Percentiles rank a stretch among this genome's conserved stretches.
phyloP scores from a whole-genome alignment of 2,797 vertebrate species.

The Sebastes taczanowskii region DNA sequence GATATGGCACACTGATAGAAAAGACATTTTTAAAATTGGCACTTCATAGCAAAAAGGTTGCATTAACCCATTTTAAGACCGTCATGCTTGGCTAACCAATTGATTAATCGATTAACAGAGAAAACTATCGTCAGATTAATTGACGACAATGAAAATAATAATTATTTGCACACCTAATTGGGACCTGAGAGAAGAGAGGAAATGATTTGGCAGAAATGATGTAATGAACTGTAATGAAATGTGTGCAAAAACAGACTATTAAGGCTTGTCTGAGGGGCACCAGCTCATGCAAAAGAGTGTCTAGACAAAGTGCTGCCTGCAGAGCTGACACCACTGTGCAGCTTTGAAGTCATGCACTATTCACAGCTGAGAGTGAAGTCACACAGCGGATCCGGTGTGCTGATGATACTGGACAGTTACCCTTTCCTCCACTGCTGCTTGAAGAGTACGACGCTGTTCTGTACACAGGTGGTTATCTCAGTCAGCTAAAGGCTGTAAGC shows the following conservation, averaged over 20 bases:
- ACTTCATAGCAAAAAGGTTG: neutral
- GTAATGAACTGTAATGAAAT: neutral
- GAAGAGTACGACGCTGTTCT: neutral
- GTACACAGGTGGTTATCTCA: neutral
- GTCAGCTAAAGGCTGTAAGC: neutral
- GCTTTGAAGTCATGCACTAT: conserved; percentile 70
- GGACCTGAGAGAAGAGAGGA: neutral
- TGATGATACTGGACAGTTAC: conserved; percentile 54
- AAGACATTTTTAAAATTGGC: neutral
- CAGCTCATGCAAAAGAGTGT: conserved; percentile 29
- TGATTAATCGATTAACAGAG: neutral
- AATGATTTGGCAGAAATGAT: neutral
- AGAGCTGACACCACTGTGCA: conserved; percentile 32
- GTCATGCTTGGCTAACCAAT: neutral
- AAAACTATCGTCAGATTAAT: neutral
- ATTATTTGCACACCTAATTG: neutral
- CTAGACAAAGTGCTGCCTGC: conserved; percentile 29
- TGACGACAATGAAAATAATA: neutral
- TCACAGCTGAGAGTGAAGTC: conserved; percentile 67
- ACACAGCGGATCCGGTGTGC: conserved; percentile 56
- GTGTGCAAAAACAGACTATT: neutral
- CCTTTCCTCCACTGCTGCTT: neutral
- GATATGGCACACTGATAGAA: neutral
- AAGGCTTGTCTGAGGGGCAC: neutral
- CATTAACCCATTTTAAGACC: neutral